Base-by-base conservation (phyloP, 2,888 invertebrate species). In the Oxytorus armatus region DNA sequence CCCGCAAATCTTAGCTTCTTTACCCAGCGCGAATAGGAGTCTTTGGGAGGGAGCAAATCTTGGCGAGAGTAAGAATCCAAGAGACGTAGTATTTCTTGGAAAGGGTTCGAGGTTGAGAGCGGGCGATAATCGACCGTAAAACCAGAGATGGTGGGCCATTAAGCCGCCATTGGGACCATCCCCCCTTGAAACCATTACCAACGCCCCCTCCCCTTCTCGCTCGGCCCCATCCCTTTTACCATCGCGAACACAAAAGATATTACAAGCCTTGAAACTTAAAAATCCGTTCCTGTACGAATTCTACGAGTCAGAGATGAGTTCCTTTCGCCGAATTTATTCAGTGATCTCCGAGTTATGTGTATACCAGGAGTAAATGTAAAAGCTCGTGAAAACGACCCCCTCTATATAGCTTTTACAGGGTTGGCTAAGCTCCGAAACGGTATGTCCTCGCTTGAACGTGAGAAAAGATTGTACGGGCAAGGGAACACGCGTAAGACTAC, bases 121-220 rank as follows among this genome's bases (percentile, higher is more conserved):
- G 55, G 83, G 86, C 86, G 90, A 91, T 91, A 91, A 91, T 91
- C 90, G 90, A 88, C 90, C 90, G 88, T 90, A 91, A 90, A 91
- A 86, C 86, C 85, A 82, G 84, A 84, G 84, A 87, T 85, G 84
- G 86, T 85, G 78, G 79, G 78, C 84, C 85, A 88, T 86, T 88
- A 87, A 84, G 82, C 80, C 63, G 78, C 77, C 84, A 76, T 84
- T 82, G 83, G 76, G 74, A 72, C 75, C 80, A 73, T 80, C 73
- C 80, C 63, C 63, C 68, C 65, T 61, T 70, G 72, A 76, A 79
- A 83, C 85, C 86, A 85, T 86, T 85, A 86, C 79, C 77, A 70
- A 61, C 69, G 36, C 55, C 49, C 57, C 14, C 47, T 21, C 36
- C 42, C 21, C 33, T 8, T 39, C 47, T 23, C 29, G 18, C 39